Base-by-base conservation (phyloP, 2,888 invertebrate species). In the Pyrrhosoma nymphula region DNA sequence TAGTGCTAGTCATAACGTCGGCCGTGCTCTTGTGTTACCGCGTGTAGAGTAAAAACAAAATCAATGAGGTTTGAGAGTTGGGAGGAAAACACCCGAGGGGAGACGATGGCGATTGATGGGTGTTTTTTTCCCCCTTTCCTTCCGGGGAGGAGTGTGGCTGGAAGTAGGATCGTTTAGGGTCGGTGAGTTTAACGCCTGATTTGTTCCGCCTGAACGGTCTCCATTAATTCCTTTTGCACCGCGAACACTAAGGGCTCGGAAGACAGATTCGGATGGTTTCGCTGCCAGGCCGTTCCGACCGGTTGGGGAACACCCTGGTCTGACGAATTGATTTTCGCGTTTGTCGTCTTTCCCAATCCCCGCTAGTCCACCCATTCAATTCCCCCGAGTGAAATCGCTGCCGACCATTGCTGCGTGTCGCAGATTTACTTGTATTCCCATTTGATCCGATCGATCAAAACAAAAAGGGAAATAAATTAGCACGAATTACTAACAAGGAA, bases 131-230 rank as follows among this genome's bases (percentile, higher is more conserved):
- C 10, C 6, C 47, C 23, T 89, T n/a, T 88, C 88, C 55, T 55
- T 39, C 47, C 26, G 88, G 88, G 39, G 60, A 56, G 56, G 35
- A 30, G 47, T 47, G 16, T 16, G 56, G 20, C 26, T 82, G 26
- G 82, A 18, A 82, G 30, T 35, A 82, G 82, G 30, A 82, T 82
- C 82, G 82, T 82, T 82, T 82, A 82, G 30, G 82, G 82, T n/a
- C 89, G 89, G 89, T 56, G 89, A 89, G 89, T 89, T 89, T 89
- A 89, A 89, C 89, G n/a, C 89, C 56, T 89, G 89, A 89, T 89
- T 89, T 56, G 89, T 89, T 89, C 26, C 89, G 89, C 47, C 26
- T 82, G 35, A 82, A 82, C 55, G 89, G n/a, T n/a, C n/a, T 47
- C 89, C 55, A 89, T 89, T 55, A 89, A 89, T 89, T 89, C 26